These are phyloP conservation scores for Eurystomus gularis DNA, from an alignment of 2,113 vertebrate genomes.

Conservation along the genomic window DNA sequence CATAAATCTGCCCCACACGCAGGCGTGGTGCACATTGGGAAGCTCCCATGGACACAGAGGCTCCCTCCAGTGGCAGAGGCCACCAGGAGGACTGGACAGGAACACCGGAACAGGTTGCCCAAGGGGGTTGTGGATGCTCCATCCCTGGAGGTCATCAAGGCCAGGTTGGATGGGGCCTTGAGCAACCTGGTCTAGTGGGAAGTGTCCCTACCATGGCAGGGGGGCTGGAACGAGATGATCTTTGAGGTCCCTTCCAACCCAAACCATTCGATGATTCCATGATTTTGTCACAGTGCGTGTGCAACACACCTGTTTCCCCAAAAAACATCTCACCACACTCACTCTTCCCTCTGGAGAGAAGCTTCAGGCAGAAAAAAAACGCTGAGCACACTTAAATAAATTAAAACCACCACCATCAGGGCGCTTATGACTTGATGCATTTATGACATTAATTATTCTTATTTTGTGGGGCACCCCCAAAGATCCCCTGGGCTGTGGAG, in stretches of 20 bases:
- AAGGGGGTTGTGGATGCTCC: too few species aligned
- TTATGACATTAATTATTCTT: neutral
- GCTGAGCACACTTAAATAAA: neutral
- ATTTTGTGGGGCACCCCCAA: neutral
- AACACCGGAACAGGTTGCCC: too few species aligned
- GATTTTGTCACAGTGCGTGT: rapidly evolving
- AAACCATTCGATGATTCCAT: too few species aligned
- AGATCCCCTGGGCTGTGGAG: neutral
- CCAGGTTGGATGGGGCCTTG: too few species aligned
- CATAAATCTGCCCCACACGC: neutral
- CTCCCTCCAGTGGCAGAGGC: neutral
- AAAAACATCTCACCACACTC: neutral
- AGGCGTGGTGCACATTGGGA: rapidly evolving
- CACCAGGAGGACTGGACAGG: too few species aligned
- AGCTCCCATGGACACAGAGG: neutral
- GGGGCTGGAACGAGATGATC: too few species aligned
- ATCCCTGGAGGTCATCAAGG: too few species aligned
- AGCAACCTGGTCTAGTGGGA: too few species aligned
- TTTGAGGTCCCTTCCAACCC: too few species aligned
- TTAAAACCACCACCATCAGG: neutral
- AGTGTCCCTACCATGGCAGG: too few species aligned
- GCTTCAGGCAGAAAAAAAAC: neutral
- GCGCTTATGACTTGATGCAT: neutral
- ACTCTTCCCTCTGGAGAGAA: neutral
- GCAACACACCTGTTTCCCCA: neutral